Base-by-base conservation (phyloP, 2,888 invertebrate genomes). In the Melinaea marsaeus region DNA sequence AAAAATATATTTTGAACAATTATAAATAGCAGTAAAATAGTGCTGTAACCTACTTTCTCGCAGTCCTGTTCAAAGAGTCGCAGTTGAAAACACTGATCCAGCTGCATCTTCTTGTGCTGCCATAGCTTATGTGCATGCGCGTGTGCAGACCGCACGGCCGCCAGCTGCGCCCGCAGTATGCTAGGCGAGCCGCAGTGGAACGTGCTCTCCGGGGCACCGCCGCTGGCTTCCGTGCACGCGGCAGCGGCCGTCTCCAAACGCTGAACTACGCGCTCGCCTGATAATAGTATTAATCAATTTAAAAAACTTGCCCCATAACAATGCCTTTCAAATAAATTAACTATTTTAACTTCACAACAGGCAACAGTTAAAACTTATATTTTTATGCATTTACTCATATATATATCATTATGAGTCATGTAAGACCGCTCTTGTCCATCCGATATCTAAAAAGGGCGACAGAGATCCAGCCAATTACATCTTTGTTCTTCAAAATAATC, bases 41-140 rank as follows among this genome's bases (percentile, higher is more conserved):
- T 5, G 42, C 7, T 9, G 9, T 42, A 42, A 42, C 9, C 3
- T 61, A 95, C 96, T 94, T 97, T 98, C 83, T 98, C 98, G 74
- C 98, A 99, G 83, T 99, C 99, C 83, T 98, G 97, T 86, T 99
- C 99, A 81, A 99, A 98, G 57, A 99, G 93, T 58, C 98, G 92
- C 74, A 99, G 92, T 83, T 99, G 98, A 81, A 98, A 97, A 82
- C 98, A 98, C 85, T 99, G 98, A 80, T 99, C 98, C 69, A 99
- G 92, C 84, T 98, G 97, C 77, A 95, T 93, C 80, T 98, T 97
- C 82, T 98, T 98, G 76, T 96, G 96, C 79, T 98, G 97, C 99
- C 99, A 99, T 63, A 97, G 91, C 77, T 97, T 97, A 69, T 97
- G 93, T 57, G 99, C 93, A 79, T 98, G 97, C 79, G 97, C 96